phyloP scores from a whole-genome alignment of 2,113 vertebrate genomes.

The Malurus alboscapulatus region DNA sequence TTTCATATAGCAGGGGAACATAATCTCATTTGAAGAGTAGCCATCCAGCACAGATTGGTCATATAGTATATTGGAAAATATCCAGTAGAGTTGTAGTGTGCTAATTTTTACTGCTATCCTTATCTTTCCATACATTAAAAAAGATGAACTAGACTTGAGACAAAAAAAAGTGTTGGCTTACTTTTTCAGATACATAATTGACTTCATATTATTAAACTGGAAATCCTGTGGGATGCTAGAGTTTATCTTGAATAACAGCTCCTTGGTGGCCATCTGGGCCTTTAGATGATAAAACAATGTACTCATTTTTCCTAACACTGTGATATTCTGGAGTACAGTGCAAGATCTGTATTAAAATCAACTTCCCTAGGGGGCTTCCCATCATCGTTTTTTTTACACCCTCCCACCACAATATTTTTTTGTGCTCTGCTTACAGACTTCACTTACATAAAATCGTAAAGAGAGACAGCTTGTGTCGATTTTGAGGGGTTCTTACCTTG shows the following conservation, averaged over 20 bases:
- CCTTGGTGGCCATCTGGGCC: neutral
- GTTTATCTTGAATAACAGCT: neutral
- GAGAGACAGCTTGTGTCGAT: neutral
- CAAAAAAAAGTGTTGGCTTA: neutral
- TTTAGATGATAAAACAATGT: slow-evolving; percentile 8
- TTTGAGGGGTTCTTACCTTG: neutral
- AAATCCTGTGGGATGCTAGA: neutral
- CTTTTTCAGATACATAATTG: neutral
- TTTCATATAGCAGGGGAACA: neutral
- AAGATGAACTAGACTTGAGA: neutral
- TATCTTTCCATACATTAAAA: neutral
- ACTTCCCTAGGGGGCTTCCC: neutral
- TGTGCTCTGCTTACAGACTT: neutral
- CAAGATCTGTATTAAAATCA: slow-evolving; percentile 13
- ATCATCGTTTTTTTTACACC: neutral
- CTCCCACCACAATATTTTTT: neutral
- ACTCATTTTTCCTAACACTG: neutral
- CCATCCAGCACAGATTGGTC: neutral
- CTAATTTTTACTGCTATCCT: neutral
- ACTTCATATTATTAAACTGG: neutral
- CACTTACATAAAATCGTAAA: neutral
- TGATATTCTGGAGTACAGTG: neutral
- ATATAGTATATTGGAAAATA: neutral
- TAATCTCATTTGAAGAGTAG: neutral
- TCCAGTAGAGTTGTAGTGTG: neutral